phyloP scores from a whole-genome alignment of 2,797 vertebrate genomes.

The Pempheris klunzingeri region DNA sequence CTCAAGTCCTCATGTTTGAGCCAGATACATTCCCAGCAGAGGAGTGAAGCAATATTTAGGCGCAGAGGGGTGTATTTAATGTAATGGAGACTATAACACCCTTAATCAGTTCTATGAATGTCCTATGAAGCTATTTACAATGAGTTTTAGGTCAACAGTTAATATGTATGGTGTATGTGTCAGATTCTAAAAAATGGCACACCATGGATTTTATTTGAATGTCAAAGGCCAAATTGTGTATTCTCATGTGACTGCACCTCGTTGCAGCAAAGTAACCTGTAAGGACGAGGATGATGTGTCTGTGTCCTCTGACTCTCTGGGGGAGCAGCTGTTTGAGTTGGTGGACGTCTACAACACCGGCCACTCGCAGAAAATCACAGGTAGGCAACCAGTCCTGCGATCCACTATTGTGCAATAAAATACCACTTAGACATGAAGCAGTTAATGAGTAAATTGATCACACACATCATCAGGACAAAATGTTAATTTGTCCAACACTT shows the following conservation, averaged over 20 bases:
- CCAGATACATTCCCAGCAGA: not conserved
- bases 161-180: not conserved
- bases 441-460: not conserved
- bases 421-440: not conserved
- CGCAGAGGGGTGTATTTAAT: not conserved
- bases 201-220: not conserved
- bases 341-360: constrained; percentile 86
- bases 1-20: not conserved
- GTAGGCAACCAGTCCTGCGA: constrained; percentile 52
- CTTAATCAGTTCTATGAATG: too few relatives aligned
- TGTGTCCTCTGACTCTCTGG: constrained; percentile 85
- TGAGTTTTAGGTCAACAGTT: not conserved
- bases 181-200: not conserved
- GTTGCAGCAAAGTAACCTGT: constrained; percentile 43
- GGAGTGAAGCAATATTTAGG: not conserved
- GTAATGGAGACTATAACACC: not conserved
- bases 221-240: not conserved
- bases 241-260: constrained; percentile 2
- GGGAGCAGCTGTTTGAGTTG: constrained; percentile 87
- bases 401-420: not conserved
- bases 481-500: not conserved
- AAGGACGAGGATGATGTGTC: constrained; percentile 81
- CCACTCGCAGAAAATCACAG: constrained; percentile 88
- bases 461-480: not conserved
- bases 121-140: not conserved